A percentile compares a stretch with the other conserved stretches of the same genome.
phyloP scores from a whole-genome alignment of 1,140 invertebrate species.

The Popillia japonica region DNA sequence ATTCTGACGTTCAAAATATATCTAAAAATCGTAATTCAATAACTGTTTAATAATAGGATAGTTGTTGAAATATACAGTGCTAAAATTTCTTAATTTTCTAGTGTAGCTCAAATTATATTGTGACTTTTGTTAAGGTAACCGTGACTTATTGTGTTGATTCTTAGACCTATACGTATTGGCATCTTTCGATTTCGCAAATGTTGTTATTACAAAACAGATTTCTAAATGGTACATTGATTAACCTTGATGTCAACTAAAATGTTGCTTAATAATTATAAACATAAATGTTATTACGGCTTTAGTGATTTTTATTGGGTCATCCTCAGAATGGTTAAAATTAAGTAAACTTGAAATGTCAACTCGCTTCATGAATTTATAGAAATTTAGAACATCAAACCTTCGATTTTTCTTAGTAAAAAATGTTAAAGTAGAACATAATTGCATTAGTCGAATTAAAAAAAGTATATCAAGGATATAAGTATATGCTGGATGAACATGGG shows the following conservation, averaged over 20 bases:
- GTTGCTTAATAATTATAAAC: not conserved
- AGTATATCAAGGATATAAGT: slow-evolving; percentile 10
- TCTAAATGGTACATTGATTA: not conserved
- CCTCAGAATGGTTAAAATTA: not conserved
- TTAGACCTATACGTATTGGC: too few relatives aligned
- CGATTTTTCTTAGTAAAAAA: not conserved
- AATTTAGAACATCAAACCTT: not conserved
- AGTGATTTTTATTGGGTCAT: not conserved
- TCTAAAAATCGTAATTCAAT: too few relatives aligned
- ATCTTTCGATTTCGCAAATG: not conserved
- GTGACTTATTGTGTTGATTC: too few relatives aligned
- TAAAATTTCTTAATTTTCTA: too few relatives aligned
- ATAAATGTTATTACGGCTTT: not conserved
- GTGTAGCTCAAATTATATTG: too few relatives aligned
- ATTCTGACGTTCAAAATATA: too few relatives aligned
- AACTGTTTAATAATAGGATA: too few relatives aligned
- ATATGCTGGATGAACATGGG: not conserved
- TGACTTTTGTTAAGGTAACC: too few relatives aligned
- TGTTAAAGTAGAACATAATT: not conserved
- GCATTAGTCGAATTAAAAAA: not conserved
- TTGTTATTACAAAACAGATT: not conserved
- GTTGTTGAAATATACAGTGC: too few relatives aligned
- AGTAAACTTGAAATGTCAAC: slow-evolving; percentile 5
- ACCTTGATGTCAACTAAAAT: not conserved
- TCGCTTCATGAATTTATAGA: not conserved